Conservation (phyloP, 1,140 invertebrate species). For the Drosophila sp. region DNA sequence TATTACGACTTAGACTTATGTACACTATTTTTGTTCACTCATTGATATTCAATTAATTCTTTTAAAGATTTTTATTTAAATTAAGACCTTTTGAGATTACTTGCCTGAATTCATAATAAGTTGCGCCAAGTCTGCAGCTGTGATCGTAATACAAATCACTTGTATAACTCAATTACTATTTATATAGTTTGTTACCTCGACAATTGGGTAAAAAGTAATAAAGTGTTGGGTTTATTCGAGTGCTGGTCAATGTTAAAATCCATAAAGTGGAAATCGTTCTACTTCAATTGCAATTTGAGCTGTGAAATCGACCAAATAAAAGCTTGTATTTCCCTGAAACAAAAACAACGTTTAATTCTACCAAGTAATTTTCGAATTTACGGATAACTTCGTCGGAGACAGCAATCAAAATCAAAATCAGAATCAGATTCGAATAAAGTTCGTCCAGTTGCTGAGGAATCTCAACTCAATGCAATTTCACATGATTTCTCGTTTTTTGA, state of each 20-base stretch:
- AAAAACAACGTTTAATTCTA: conserved; percentile 24
- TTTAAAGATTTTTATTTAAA: no score
- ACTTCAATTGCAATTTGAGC: conserved; percentile 11
- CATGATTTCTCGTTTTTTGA: conserved; percentile 20
- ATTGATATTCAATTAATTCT: no score
- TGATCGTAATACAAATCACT: conserved; percentile 14
- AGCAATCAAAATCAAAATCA: conserved; percentile 30
- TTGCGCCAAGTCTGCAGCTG: conserved; percentile 7
- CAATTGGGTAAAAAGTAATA: conserved; percentile 4
- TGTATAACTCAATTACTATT: not conserved
- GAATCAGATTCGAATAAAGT: conserved; percentile 16
- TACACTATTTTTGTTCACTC: no score
- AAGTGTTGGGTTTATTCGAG: conserved; percentile 5
- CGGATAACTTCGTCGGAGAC: conserved; percentile 15
- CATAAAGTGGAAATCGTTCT: not conserved
- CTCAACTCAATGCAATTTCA: conserved; percentile 24
- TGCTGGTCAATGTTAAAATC: conserved; percentile 3
- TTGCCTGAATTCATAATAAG: conserved; percentile 15
- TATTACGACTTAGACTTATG: no score
- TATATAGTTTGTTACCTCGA: conserved; percentile 3
- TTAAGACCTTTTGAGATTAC: not conserved
- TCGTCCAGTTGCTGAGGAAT: conserved; percentile 1
- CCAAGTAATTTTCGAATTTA: conserved; percentile 27
- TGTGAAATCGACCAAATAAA: conserved; percentile 25
- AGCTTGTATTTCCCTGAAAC: not conserved